Conservation (phyloP, 64 coral and sea anemone genomes). For the Stylophora pistillata region DNA sequence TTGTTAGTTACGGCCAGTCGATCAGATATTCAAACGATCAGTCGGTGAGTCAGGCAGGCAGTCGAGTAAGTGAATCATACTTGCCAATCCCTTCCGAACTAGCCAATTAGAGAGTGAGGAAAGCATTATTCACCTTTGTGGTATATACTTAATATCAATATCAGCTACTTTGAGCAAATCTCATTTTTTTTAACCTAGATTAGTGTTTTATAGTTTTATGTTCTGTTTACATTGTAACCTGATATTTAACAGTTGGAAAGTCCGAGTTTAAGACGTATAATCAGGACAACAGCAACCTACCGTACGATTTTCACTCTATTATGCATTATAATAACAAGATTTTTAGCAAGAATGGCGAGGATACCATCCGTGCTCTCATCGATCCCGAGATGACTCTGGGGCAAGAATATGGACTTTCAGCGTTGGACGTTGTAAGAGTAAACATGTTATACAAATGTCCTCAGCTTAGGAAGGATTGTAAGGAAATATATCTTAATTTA, state of each 20-base stretch:
- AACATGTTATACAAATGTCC: constrained; percentile 67
- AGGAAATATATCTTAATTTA: background rate
- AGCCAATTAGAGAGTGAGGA: too few relatives aligned
- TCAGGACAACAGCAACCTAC: constrained; percentile 27
- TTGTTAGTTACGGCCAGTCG: too few relatives aligned
- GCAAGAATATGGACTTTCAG: constrained; percentile 32
- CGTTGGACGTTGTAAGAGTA: constrained; percentile 65
- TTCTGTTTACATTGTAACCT: background rate
- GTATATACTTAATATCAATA: too few relatives aligned
- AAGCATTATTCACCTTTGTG: too few relatives aligned
- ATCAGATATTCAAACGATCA: too few relatives aligned
- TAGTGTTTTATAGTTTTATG: background rate
- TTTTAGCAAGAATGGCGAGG: constrained; percentile 28
- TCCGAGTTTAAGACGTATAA: constrained; percentile 24
- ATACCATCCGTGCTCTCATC: constrained; percentile 34
- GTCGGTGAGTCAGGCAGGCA: too few relatives aligned
- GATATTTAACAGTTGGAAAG: background rate
- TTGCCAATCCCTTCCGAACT: too few relatives aligned
- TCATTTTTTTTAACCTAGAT: background rate
- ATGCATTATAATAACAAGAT: constrained; percentile 67
- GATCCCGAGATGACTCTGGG: constrained; percentile 48
- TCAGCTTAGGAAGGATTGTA: constrained; percentile 23
- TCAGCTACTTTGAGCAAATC: too few relatives aligned
- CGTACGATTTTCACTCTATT: constrained; percentile 64
- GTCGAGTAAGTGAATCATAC: too few relatives aligned